Base-by-base conservation (phyloP, 2,113 vertebrate species). In the Emydura subglobosa region DNA sequence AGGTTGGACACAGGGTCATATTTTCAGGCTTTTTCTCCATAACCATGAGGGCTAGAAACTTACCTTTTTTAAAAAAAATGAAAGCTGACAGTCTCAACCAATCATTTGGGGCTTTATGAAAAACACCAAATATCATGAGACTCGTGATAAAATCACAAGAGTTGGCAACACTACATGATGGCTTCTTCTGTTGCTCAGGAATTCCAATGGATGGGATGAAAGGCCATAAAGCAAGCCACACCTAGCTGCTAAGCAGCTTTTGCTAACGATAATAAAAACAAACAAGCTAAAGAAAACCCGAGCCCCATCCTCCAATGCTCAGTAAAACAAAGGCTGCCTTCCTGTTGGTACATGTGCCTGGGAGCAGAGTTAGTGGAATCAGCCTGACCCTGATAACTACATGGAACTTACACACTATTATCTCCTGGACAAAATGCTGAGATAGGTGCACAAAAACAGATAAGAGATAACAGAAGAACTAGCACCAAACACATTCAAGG, bases 381-480 rank as follows among this genome's bases (percentile, higher is more conserved):
- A 4, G 3, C 59, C 84, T 1, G 2, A 5, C 55, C 91, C 54
- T 79, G 2, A 10, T 78, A 87, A 89, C 90, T 72, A 57, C 1
- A 4, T 22, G 0, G 7, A 90, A 92, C 81, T 57, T 74, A 78
- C 3, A 6, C 27, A 51, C 29, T 34, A 31, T 44, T 51, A 25
- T 65, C 10, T 90, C 39, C 79, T 86, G 44, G 57, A 44, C 5
- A 7, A 44, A 83, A 79, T 76, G 19, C 68, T 17, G 72, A 90
- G 42, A 24, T 22, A 9, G 74, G 17, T 25, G 1, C 3, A 10
- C 29, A 72, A 19, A 25, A 10, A 27, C 57, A 89, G 79, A 11
- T 16, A 5, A 2, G 22, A 0, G 0, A 21, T 47, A n/a, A 25
- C 7, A 0, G 0, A 42, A n/a, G n/a, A 55, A 10, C 9, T 21